Conservation (phyloP, 2,888 invertebrate species). For the Papilio protenor region DNA sequence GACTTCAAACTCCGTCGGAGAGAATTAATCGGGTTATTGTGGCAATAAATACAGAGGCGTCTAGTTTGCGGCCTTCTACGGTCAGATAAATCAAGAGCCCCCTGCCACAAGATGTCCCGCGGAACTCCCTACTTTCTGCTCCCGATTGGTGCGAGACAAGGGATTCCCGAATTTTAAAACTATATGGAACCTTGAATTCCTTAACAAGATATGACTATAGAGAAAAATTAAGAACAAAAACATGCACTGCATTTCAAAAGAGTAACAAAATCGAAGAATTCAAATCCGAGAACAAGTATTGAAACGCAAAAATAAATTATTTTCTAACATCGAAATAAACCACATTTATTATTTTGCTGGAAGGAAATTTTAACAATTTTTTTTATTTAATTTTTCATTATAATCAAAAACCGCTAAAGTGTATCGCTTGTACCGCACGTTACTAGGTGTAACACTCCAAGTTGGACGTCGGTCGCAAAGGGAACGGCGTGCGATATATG, state of each 20-base stretch:
- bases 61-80: conserved; percentile 76
- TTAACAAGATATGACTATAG: background rate
- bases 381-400: background rate
- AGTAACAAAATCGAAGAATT: background rate
- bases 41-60: conserved; percentile 81
- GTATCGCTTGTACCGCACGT: conserved; percentile 47
- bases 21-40: conserved; percentile 83
- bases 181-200: background rate
- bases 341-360: background rate
- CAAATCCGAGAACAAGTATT: too few species aligned
- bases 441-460: conserved; percentile 53
- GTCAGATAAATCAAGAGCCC: conserved; percentile 79
- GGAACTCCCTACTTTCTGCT: conserved; percentile 46
- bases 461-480: conserved; percentile 57
- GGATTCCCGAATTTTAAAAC: background rate
- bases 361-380: background rate
- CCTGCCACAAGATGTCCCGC: conserved; percentile 73
- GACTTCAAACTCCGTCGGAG: conserved; percentile 70
- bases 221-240: background rate
- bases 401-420: background rate
- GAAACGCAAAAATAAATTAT: background rate
- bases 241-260: background rate
- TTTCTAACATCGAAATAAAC: background rate
- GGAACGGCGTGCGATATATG: conserved; percentile 57
- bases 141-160: conserved; percentile 37